Evolutionary conservation across 2,113 vertebrate species (phyloP), one percentile per base, ranked within the genome.

Genomic region (Nesoenas mayeri): DNA sequence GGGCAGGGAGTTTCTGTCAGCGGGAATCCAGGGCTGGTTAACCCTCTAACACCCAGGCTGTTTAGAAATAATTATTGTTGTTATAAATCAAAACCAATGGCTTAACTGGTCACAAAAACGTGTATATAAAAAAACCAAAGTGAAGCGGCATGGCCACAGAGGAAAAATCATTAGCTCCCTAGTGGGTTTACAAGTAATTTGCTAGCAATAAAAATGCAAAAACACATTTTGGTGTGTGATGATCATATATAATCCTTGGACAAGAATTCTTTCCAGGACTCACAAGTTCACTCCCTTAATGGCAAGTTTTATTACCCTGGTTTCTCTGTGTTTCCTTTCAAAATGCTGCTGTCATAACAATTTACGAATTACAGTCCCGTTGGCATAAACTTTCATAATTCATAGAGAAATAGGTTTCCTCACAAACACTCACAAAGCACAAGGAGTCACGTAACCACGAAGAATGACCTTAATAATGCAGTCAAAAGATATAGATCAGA

Each of bases 161-260:
- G 93, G 86, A 83, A 85, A 93, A 95, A 91, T 88, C 88, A 91
- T 91, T 78, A 83, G 71, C 66, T 96, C 95, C 94, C 94, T 42
- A 4, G 83, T 85, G 96, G 66, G 88, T 89, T 95, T 88, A 64
- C 92, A 92, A 94, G 96, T 97, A 71, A 94, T 97, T 96, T 97
- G 70, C 92, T 58, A 60, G 95, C 91, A 92, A 95, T 95, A 94
- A 97, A 97, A 95, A 97, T 93, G 95, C 92, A 91, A 96, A 96
- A 90, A 3, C 84, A 88, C 92, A 86, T 97, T 97, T 93, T 88
- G 91, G 75, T 79, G 51, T 29, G 87, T 51, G 88, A 86, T 85
- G 91, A 92, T 92, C 91, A 92, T 97, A 96, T 96, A 97, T 96
- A 96, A 96, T 74, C 85, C 89, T 70, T 67, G 85, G 91, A 91